Evolutionary conservation across 2,797 vertebrate species (phyloP).

Genomic region (Lithobates pipiens): DNA sequence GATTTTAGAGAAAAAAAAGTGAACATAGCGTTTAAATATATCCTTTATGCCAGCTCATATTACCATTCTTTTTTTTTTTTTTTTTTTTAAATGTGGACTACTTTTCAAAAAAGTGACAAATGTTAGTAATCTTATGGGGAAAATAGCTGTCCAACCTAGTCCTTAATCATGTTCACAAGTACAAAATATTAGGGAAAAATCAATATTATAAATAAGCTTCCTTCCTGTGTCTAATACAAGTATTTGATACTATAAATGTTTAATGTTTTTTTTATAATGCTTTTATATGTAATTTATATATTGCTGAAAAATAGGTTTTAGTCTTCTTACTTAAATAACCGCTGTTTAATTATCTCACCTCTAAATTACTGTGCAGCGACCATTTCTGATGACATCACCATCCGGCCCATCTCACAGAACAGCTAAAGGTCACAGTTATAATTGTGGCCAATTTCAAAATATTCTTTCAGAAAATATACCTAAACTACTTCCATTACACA

Average conservation of each 20-base stretch:
- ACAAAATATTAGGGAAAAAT: background rate
- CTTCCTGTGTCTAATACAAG: background rate
- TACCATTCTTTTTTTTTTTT: no score
- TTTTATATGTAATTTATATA: constrained; percentile 15
- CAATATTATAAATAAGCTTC: background rate
- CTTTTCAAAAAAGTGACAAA: no score
- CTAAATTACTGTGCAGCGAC: background rate
- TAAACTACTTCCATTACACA: background rate
- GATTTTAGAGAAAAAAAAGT: no score
- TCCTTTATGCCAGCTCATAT: no score
- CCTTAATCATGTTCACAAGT: no score
- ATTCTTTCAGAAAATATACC: constrained; percentile 8
- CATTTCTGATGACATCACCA: constrained; percentile 21
- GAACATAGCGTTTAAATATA: no score
- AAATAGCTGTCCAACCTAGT: background rate
- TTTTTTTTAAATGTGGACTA: no score
- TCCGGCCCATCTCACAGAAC: background rate
- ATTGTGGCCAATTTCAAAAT: constrained; percentile 14
- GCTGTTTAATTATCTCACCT: constrained; percentile 1
- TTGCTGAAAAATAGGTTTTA: background rate
- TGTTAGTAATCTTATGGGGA: background rate
- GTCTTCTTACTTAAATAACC: background rate
- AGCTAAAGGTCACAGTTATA: constrained; percentile 23
- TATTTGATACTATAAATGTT: background rate
- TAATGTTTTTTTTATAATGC: background rate